These are phyloP conservation scores for Hydriomena furcata DNA, from an alignment of 2,888 invertebrate species.

Conservation along the genomic window DNA sequence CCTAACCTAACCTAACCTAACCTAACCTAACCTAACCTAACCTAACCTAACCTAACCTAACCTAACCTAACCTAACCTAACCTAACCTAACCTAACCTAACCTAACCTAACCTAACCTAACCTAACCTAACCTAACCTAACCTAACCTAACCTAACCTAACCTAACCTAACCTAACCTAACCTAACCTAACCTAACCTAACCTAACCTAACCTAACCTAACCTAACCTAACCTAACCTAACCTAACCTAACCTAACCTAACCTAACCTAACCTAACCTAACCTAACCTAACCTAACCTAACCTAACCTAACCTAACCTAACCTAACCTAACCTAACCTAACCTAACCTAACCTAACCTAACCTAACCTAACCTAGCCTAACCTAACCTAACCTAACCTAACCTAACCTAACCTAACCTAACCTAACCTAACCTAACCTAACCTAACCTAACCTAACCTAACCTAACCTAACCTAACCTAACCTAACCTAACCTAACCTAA, in stretches of 20 bases:
- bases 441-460: conserved; percentile 17
- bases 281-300: conserved; percentile 30
- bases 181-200: conserved; percentile 24
- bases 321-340: conserved; percentile 40
- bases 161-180: conserved; percentile 25
- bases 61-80: conserved; percentile 25
- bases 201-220: conserved; percentile 24
- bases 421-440: conserved; percentile 15
- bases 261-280: conserved; percentile 27
- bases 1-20: conserved; percentile 26
- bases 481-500: conserved; percentile 25
- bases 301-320: conserved; percentile 40
- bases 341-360: conserved; percentile 35
- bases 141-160: conserved; percentile 24
- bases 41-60: conserved; percentile 28
- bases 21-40: conserved; percentile 28
- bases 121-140: conserved; percentile 25
- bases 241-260: conserved; percentile 21
- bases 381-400: conserved; percentile 31
- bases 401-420: conserved; percentile 19
- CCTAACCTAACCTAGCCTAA: conserved; percentile 26
- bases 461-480: conserved; percentile 26
- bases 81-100: conserved; percentile 28
- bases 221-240: conserved; percentile 19
- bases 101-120: conserved; percentile 29